phyloP scores from a whole-genome alignment of 2,797 vertebrate species.

The Natrix natrix region DNA sequence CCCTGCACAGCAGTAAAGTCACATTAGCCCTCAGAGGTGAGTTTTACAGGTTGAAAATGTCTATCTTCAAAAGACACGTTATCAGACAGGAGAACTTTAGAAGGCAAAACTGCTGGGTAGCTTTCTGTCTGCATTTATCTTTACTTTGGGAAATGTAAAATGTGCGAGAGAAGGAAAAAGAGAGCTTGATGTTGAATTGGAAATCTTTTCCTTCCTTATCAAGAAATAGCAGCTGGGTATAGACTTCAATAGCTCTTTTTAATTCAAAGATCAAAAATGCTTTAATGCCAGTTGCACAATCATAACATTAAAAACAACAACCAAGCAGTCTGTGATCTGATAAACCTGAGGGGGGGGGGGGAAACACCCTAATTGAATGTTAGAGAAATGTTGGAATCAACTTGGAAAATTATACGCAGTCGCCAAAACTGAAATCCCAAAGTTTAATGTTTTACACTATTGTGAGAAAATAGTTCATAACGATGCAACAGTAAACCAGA shows the following conservation, averaged over 20 bases:
- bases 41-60: slow-evolving; percentile 53
- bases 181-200: slow-evolving; percentile 50
- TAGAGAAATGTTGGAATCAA: neutral
- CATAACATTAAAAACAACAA: slow-evolving; percentile 6
- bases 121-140: slow-evolving; percentile 43
- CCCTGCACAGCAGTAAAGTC: slow-evolving; percentile 46
- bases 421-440: neutral
- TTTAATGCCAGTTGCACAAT: slow-evolving; percentile 36
- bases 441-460: neutral
- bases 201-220: slow-evolving; percentile 66
- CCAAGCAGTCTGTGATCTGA: neutral
- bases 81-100: slow-evolving; percentile 63
- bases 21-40: slow-evolving; percentile 50
- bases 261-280: slow-evolving; percentile 64
- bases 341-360: neutral
- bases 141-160: slow-evolving; percentile 52
- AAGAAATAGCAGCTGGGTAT: slow-evolving; percentile 64
- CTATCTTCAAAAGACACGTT: slow-evolving; percentile 57
- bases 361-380: neutral
- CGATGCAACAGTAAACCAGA: neutral
- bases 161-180: slow-evolving; percentile 26
- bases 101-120: slow-evolving; percentile 60
- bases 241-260: slow-evolving; percentile 56
- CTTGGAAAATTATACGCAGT: neutral
- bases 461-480: neutral